phyloP scores from a whole-genome alignment of 1,140 invertebrate species.

The Himalopsyche phryganea region DNA sequence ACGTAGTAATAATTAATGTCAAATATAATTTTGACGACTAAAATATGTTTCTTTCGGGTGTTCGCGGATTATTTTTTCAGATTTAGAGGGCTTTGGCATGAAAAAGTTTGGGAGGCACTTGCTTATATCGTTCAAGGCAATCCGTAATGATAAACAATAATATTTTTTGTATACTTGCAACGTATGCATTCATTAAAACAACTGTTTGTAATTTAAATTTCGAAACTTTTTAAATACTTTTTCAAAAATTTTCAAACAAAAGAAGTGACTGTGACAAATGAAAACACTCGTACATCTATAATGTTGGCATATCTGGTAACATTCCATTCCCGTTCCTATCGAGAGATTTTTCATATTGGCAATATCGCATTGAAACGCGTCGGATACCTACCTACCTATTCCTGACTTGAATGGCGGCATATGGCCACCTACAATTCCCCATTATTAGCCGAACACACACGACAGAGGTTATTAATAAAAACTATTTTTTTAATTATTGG shows the following conservation, averaged over 20 bases:
- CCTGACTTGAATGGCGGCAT: constrained; percentile 15
- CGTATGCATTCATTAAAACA: too few relatives aligned
- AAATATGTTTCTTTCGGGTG: too few relatives aligned
- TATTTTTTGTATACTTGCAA: too few relatives aligned
- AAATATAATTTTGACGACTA: too few relatives aligned
- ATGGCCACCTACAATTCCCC: constrained; percentile 28
- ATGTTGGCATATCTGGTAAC: constrained; percentile 12
- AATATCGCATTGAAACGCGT: constrained; percentile 12
- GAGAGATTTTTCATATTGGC: constrained; percentile 31
- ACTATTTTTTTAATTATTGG: too few relatives aligned
- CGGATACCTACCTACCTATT: constrained; percentile 1
- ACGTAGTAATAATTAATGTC: too few relatives aligned
- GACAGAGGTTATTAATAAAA: too few relatives aligned
- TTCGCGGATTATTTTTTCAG: too few relatives aligned
- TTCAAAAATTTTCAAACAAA: neutral
- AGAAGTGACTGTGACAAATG: neutral
- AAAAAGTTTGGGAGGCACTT: too few relatives aligned
- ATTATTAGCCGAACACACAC: constrained; percentile 2
- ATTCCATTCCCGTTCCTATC: constrained; percentile 17
- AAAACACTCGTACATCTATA: neutral
- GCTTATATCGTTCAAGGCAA: too few relatives aligned
- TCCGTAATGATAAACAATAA: too few relatives aligned
- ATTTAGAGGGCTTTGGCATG: too few relatives aligned
- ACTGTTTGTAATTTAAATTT: neutral
- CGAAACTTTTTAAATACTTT: neutral